Conservation (phyloP, 1,140 invertebrate species). For the Drosophila virilis region DNA sequence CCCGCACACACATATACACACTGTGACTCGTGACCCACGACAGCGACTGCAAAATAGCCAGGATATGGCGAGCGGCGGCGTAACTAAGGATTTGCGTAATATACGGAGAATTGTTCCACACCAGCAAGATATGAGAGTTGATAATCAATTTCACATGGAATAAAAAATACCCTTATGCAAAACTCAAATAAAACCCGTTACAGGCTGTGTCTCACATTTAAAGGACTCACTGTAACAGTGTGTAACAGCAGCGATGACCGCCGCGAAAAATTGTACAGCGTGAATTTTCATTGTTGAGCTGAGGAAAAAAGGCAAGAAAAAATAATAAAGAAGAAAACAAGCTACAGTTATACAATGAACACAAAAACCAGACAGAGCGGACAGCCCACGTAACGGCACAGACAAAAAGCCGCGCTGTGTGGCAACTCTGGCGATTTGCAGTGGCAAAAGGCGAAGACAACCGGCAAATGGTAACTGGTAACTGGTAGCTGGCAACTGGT, state of each 20-base stretch:
- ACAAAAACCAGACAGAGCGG: slow-evolving; percentile 25
- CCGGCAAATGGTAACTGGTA: slow-evolving; percentile 12
- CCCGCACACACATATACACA: slow-evolving; percentile 16
- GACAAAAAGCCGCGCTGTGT: slow-evolving; percentile 14
- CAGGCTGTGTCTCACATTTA: not conserved
- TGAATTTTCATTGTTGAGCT: slow-evolving; percentile 52
- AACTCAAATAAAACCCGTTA: not conserved
- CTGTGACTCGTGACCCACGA: slow-evolving; percentile 3
- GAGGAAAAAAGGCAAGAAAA: slow-evolving; percentile 8
- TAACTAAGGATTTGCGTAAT: slow-evolving; percentile 75
- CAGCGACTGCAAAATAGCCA: slow-evolving; percentile 10
- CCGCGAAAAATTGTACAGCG: slow-evolving; percentile 57
- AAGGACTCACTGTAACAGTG: not conserved
- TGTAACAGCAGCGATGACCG: slow-evolving; percentile 8
- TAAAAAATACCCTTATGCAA: slow-evolving; percentile 9
- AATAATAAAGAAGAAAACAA: slow-evolving; percentile 39
- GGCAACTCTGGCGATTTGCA: slow-evolving; percentile 42
- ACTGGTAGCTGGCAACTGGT: slow-evolving; percentile 31
- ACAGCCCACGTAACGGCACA: slow-evolving; percentile 7
- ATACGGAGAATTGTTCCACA: slow-evolving; percentile 56
- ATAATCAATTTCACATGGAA: slow-evolving; percentile 15
- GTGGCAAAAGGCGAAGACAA: slow-evolving; percentile 36
- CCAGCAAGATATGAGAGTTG: slow-evolving; percentile 3
- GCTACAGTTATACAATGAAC: slow-evolving; percentile 51
- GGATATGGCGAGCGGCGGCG: slow-evolving; percentile 18